Base-by-base conservation (phyloP, 1,140 invertebrate species). In the Meloidogyne floridensis region DNA sequence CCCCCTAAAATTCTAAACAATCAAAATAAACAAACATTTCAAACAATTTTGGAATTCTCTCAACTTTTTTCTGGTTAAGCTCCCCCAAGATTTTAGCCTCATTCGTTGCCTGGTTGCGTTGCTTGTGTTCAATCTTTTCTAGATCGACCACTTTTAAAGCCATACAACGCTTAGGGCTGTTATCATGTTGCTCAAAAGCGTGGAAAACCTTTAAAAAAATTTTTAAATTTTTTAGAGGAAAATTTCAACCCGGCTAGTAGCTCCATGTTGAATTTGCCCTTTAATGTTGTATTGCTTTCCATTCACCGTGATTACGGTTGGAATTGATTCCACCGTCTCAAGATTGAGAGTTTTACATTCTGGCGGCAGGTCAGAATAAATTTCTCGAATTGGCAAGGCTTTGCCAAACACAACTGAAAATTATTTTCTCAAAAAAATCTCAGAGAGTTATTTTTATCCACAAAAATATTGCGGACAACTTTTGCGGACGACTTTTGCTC, bases 221-320 rank as follows among this genome's bases (percentile, higher is more conserved):
- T 13, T 13, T 54, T 11, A 54, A 65, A 65, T 65, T 65, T 59
- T 13, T 5, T 15, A 59, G 3, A 56, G 0, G 3, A 3, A 2
- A 15, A 15, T 59, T 15, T 13, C n/a, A 65, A 65, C 77, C 65
- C 65, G 47, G 77, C 77, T 79, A 72, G 77, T 79, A 9, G 77
- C 77, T n/a, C 77, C 77, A 53, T 79, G 77, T 56, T 79, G 77
- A 43, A 79, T 71, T 71, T 79, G 77, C 7, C 77, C 77, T 69
- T 69, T 51, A 51, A 79, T 69, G 8, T 42, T 7, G n/a, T 42
- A 79, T 51, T 53, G 65, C 43, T 54, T 20, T 8, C 20, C 77
- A 10, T 79, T 79, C 15, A 79, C 65, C 2, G 15, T 43, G 15
- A 79, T 79, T 20, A 51, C 65, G 13, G 13, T 43, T 15, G 77